These are phyloP conservation scores for Etheostoma nigrum DNA, from an alignment of 2,797 vertebrate genomes.

Conservation along the genomic window DNA sequence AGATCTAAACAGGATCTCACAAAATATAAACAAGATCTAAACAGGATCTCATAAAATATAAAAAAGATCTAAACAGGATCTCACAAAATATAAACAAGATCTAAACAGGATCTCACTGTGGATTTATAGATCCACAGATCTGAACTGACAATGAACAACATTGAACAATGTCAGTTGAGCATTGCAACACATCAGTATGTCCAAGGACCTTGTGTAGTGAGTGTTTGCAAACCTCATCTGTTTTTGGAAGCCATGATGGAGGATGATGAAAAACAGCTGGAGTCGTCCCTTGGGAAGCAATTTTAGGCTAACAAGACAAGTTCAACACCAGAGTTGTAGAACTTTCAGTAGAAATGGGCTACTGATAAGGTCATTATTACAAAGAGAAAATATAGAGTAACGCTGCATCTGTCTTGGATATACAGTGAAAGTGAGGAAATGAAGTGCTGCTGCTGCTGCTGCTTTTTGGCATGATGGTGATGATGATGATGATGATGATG, in stretches of 20 bases:
- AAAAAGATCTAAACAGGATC: constrained; percentile 78
- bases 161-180: constrained; percentile 45
- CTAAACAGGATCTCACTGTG: constrained; percentile 70
- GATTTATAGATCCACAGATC: constrained; percentile 29
- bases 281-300: constrained; percentile 24
- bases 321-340: constrained; percentile 42
- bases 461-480: constrained; percentile 70
- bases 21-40: constrained; percentile 79
- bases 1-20: constrained; percentile 74
- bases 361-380: constrained; percentile 56
- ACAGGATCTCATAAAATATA: constrained; percentile 72
- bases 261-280: constrained; percentile 49
- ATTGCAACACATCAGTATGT: constrained; percentile 66
- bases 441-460: constrained; percentile 75
- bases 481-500: constrained; percentile 50
- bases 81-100: constrained; percentile 77
- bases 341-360: constrained; percentile 34
- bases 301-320: constrained; percentile 40
- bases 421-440: constrained; percentile 60
- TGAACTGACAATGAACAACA: constrained; percentile 49
- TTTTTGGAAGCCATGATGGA: constrained; percentile 36
- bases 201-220: constrained; percentile 35
- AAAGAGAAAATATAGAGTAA: constrained; percentile 41
- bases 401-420: constrained; percentile 41
- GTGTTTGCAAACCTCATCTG: constrained; percentile 48